Conservation (phyloP, 2,113 vertebrate species). For the Calonectris borealis region DNA sequence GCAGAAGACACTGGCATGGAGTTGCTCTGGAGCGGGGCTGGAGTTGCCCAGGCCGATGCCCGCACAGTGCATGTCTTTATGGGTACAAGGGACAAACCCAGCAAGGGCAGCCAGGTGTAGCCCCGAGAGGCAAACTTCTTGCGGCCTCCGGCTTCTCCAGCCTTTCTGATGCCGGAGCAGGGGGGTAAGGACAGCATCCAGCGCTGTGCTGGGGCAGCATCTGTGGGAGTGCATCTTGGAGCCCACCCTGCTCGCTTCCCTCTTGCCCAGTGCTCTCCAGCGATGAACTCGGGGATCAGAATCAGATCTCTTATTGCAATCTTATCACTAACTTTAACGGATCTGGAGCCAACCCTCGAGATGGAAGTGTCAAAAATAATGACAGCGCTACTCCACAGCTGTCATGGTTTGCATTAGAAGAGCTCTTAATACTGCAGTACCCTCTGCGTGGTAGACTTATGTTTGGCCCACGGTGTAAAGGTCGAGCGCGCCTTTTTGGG, state of each 20-base stretch:
- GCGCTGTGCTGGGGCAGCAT: neutral
- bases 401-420: neutral
- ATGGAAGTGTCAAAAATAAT: neutral
- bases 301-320: neutral
- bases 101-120: neutral
- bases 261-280: neutral
- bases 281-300: neutral
- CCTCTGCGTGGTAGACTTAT: neutral
- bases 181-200: neutral
- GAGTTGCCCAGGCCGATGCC: neutral
- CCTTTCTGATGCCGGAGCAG: neutral
- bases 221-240: neutral
- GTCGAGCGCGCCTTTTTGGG: neutral
- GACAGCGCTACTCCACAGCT: neutral
- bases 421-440: neutral
- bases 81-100: neutral
- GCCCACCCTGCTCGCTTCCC: neutral
- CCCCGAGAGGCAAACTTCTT: neutral
- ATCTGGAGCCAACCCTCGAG: neutral
- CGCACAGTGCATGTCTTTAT: rapidly evolving
- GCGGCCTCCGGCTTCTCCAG: neutral
- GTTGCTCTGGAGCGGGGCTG: neutral
- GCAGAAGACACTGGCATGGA: neutral
- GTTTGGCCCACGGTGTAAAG: neutral
- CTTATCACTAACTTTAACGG: neutral